These are phyloP conservation scores for Carcharodon carcharias DNA, from an alignment of 2,797 vertebrate genomes.

Conservation along the genomic window DNA sequence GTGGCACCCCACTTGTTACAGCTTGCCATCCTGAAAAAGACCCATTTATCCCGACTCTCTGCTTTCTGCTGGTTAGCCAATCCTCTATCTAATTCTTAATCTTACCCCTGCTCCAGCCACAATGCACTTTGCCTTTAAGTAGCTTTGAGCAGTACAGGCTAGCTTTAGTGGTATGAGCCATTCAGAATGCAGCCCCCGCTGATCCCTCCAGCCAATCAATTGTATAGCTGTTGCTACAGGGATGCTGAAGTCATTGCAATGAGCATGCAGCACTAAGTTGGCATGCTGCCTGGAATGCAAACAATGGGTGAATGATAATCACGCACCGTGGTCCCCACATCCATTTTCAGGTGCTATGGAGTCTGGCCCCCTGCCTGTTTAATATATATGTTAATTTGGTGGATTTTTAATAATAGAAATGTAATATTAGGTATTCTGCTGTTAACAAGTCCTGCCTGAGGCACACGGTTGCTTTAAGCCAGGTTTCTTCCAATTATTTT, in stretches of 20 bases:
- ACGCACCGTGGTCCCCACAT: neutral
- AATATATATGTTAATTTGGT: conserved; percentile 29
- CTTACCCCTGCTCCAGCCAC: neutral
- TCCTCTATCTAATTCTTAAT: no score
- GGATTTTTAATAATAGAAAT: conserved; percentile 18
- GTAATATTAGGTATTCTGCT: neutral
- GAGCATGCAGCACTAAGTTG: neutral
- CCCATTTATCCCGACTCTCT: no score
- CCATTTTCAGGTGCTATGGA: neutral
- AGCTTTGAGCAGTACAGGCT: neutral
- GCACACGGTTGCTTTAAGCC: neutral
- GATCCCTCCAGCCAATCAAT: neutral
- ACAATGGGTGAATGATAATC: neutral
- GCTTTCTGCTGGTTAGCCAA: no score
- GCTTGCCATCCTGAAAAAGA: no score
- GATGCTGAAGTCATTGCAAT: neutral
- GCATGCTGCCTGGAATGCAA: neutral
- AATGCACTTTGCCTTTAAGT: neutral
- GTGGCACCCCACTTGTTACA: no score
- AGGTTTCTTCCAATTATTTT: neutral
- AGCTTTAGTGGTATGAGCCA: neutral
- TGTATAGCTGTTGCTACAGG: neutral
- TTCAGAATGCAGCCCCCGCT: neutral
- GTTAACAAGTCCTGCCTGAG: neutral
- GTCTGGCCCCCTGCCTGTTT: neutral